A percentile compares a stretch with the other conserved stretches of the same genome.
These are phyloP conservation scores for Drosophila kuntzei DNA, from an alignment of 2,888 invertebrate species.

Conservation along the genomic window DNA sequence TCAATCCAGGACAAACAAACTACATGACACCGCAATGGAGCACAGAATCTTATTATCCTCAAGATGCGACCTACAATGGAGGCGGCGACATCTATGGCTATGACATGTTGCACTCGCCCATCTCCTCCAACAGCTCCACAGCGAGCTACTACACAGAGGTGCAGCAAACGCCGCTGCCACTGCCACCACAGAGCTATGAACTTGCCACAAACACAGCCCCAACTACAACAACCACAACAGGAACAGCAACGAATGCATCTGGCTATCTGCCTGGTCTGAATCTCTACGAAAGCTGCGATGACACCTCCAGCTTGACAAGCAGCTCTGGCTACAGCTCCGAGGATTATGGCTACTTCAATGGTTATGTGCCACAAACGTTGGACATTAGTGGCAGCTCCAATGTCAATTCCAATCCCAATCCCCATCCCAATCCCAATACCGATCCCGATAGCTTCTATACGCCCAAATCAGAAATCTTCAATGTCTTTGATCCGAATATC, in stretches of 20 bases:
- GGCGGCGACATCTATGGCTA: constrained; percentile 44
- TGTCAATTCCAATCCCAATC: constrained; percentile 29
- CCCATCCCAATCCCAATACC: constrained; percentile 13
- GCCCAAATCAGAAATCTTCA: constrained; percentile 76
- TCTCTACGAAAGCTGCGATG: constrained; percentile 84
- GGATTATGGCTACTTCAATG: constrained; percentile 78
- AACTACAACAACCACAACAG: neutral
- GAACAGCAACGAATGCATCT: constrained; percentile 1
- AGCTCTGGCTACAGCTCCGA: constrained; percentile 83
- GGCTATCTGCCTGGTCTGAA: constrained; percentile 44
- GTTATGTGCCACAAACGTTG: constrained; percentile 50
- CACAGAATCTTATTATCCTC: constrained; percentile 8
- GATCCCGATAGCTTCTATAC: constrained; percentile 59
- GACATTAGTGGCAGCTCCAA: constrained; percentile 54
- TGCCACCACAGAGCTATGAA: constrained; percentile 32
- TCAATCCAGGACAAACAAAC: constrained; percentile 6
- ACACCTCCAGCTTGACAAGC: constrained; percentile 84
- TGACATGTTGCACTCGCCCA: constrained; percentile 70
- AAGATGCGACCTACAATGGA: constrained; percentile 25
- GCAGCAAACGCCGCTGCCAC: constrained; percentile 34
- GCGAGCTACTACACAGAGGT: constrained; percentile 56
- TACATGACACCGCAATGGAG: constrained; percentile 61
- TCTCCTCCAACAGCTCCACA: constrained; percentile 65
- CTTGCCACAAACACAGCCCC: neutral
- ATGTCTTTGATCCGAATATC: constrained; percentile 73